Percentiles rank a stretch among this genome's conserved stretches.
phyloP scores from a whole-genome alignment of 2,888 invertebrate genomes.

The Athalia rosae region DNA sequence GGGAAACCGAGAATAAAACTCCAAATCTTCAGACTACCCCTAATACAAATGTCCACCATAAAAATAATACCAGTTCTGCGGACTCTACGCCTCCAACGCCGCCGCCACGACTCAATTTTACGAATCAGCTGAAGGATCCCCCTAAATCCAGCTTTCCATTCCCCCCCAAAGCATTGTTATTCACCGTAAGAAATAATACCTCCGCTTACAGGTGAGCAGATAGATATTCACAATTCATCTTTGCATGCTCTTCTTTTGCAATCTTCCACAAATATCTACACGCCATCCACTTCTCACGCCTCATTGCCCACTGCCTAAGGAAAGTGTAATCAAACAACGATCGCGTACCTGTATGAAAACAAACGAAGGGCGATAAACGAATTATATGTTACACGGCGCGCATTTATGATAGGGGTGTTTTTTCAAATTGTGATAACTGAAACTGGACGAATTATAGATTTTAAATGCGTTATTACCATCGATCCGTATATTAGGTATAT shows the following conservation, averaged over 20 bases:
- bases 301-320: no score
- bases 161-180: constrained; percentile 23
- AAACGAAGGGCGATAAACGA: not conserved
- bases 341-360: not conserved
- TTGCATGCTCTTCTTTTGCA: not conserved
- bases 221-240: not conserved
- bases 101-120: constrained; percentile 59
- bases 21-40: constrained; percentile 20
- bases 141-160: constrained; percentile 16
- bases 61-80: constrained; percentile 53
- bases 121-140: constrained; percentile 42
- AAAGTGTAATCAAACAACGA: constrained; percentile 39
- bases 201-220: constrained; percentile 25
- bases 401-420: not conserved
- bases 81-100: constrained; percentile 66
- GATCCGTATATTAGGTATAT: no score
- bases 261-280: not conserved
- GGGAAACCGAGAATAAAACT: constrained; percentile 43
- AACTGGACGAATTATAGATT: not conserved
- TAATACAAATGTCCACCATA: constrained; percentile 21
- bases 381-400: not conserved
- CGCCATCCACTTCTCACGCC: not conserved
- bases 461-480: no score
- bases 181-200: constrained; percentile 30
- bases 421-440: not conserved